Evolutionary conservation across 2,797 vertebrate species (phyloP).

Genomic region (Sardinella longiceps): DNA sequence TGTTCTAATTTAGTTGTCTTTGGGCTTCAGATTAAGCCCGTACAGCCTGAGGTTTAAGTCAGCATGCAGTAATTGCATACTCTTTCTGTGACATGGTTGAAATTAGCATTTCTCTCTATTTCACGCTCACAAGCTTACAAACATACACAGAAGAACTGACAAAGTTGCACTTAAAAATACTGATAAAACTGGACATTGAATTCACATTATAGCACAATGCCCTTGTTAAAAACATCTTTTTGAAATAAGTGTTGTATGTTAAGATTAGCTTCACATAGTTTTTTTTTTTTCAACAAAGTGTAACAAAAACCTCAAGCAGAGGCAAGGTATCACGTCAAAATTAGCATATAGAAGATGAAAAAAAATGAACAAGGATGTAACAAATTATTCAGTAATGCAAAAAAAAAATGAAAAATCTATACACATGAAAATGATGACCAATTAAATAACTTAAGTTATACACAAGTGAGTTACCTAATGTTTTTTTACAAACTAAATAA

Average conservation of each 20-base stretch:
- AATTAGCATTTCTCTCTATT: background rate
- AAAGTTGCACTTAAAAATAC: background rate
- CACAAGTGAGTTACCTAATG: conserved; percentile 21
- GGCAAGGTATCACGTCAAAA: background rate
- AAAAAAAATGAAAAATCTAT: conserved; percentile 10
- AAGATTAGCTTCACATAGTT: background rate
- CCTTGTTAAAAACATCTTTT: background rate
- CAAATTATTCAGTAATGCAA: background rate
- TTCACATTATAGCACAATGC: background rate
- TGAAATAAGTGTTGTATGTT: background rate
- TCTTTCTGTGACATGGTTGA: background rate
- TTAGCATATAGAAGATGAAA: background rate
- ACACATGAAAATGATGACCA: conserved; percentile 8
- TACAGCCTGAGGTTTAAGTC: conserved; percentile 1
- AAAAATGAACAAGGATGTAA: conserved; percentile 3
- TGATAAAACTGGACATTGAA: background rate
- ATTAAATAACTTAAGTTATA: conserved; percentile 40
- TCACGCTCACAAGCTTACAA: background rate
- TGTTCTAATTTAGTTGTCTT: background rate
- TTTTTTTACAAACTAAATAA: background rate
- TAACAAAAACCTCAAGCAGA: conserved; percentile 1
- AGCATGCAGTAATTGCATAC: conserved; percentile 1
- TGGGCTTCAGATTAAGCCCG: background rate
- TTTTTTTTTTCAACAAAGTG: background rate
- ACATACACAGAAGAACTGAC: background rate